Evolutionary conservation across 2,113 vertebrate genomes (phyloP), one percentile per base, ranked within the genome.

Genomic region (Vulpes ferrilata): DNA sequence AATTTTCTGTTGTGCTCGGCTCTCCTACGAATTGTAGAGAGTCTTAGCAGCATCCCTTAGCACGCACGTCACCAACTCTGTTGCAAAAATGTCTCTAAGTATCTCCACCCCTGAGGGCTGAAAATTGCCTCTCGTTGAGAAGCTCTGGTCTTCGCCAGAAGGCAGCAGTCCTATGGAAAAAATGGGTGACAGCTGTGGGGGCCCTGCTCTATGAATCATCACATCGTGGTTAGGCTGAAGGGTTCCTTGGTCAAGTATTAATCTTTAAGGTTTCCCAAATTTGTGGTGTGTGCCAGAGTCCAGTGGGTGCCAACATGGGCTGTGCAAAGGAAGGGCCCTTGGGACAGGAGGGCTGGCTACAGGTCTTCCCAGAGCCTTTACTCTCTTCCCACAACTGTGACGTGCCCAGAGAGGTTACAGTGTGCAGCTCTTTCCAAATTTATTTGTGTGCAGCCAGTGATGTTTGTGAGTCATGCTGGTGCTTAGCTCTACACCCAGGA

Each of bases 261-360:
- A 19, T 16, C 11, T 25, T 53, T 11, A 13, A 20, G 4, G 48
- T 87, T 84, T 90, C 88, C 80, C 32, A n/a, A 55, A 55, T 9
- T 17, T 22, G 0, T 19, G 2, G 3, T 32, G 1, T 23, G 25
- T 0, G 0, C 1, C 17, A 2, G 25, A 64, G 38, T 9, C 35
- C 53, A 8, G 7, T 2, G 59, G 7, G 2, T 11, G 6, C 7
- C 3, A 1, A 53, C n/a, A 20, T 1, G 25, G 5, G 67, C 51
- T 2, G 0, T 1, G 11, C 9, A 25, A n/a, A 12, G 43, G 59
- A 32, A 64, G 9, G 16, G 35, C 5, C 43, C 35, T 64, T 11
- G 57, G 90, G 74, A 3, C 13, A 23, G 15, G 48, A 80, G 82
- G 20, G 76, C 43, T 60, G 30, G 0, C 67, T 22, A 15, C 17